Base-by-base conservation (phyloP, 2,888 invertebrate genomes). In the Thecocarcelia acutangulata region DNA sequence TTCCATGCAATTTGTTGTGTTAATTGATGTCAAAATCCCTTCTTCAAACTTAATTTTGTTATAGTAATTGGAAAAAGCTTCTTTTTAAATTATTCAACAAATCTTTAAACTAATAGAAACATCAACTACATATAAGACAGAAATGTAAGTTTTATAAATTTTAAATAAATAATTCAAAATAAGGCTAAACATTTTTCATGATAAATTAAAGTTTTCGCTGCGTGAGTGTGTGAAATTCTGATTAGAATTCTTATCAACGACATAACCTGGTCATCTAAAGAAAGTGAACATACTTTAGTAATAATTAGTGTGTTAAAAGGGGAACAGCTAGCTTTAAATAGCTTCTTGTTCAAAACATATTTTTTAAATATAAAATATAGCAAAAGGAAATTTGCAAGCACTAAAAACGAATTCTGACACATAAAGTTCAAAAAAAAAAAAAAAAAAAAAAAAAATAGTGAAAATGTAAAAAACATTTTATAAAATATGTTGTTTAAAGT, bases 171-270 rank as follows among this genome's bases (percentile, higher is more conserved):
- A 64, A 77, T 64, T 42, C 21, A 42, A 33, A 58, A 40, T 68
- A 61, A 58, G 44, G 15, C 21, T 48, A 13, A 17, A 0, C 21
- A 11, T 44, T 19, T 50, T 54, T 12, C 48, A 19, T 44, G 15
- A 46, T 8, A 19, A 56, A 19, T 15, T 56, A 50, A 46, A 28
- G 37, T 24, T 24, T n/a, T n/a, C n/a, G n/a, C n/a, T n/a, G n/a
- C n/a, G n/a, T 56, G 33, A 42, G 17, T 72, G 44, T 52, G 70
- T 50, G 15, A 46, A 64, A 48, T 77, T 37, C 56, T 9, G 58
- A 78, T 70, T 33, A 68, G 46, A 68, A 46, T 69, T 81, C 64
- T 82, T 82, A 82, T 78, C 78, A 70, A 37, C 37, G 70, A 78
- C 69, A 54, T 66, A 82, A 82, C 82, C 48, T 82, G 70, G 72